Evolutionary conservation across 2,113 vertebrate species (phyloP), one percentile per base, ranked within the genome.

Genomic region (Aleadryas rufinucha): DNA sequence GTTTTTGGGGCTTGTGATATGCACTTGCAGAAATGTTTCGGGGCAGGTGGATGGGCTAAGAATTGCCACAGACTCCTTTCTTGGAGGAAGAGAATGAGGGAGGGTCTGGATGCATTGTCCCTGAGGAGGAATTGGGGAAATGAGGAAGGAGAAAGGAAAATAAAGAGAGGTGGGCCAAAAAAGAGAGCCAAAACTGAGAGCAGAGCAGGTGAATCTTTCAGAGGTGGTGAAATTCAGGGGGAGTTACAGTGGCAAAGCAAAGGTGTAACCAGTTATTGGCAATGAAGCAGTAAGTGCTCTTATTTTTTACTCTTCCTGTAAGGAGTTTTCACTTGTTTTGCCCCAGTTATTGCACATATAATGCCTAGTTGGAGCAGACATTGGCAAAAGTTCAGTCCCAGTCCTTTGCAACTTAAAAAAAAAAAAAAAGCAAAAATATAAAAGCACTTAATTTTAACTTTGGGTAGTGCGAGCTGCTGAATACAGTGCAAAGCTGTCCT

Each of bases 291-390:
- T 33, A 37, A 47, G 16, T 21, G 23, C 33, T 16, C 1, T 53
- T 68, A 7, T 27, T 66, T 74, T 69, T 81, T 14, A 22, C 17
- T 65, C 15, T 18, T 84, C 30, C 33, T 68, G 2, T 26, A 84
- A 47, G 31, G 50, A 90, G 3, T 44, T 84, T 57, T 59, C n/a
- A 12, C 23, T 71, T 79, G 17, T 50, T 91, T 87, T 82, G 30
- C 21, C 33, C 21, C 35, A 35, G 1, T 57, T 70, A 63, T 22
- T 16, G 24, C 15, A n/a, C 0, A 1, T 31, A 41, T 2, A 22
- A 31, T 52, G 5, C 68, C 26, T 17, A 6, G 10, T 18, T 44
- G 44, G 41, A 79, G 57, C 33, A 64, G n/a, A 22, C 16, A 16
- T 3, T 79, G 54, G 54, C 42, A 70, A 68, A 86, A 71, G 54